A percentile compares a stretch with the other conserved stretches of the same genome.
These are phyloP conservation scores for Pheucticus melanocephalus DNA, from an alignment of 2,113 vertebrate genomes.

Conservation along the genomic window DNA sequence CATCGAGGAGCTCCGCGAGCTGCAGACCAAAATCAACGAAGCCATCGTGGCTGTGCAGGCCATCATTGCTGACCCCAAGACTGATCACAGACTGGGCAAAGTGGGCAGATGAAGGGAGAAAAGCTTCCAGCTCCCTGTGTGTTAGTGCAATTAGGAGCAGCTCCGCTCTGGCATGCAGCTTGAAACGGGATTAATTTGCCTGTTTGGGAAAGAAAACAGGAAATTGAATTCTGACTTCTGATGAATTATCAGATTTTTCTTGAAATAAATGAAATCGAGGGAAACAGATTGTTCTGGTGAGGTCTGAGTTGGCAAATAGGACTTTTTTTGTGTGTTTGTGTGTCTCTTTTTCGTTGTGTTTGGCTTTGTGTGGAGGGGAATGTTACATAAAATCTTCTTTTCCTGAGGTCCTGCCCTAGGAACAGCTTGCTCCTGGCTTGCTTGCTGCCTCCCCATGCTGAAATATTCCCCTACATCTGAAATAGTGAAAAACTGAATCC, in stretches of 20 bases:
- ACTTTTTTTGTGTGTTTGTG: not conserved
- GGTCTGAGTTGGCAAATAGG: not conserved
- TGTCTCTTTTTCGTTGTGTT: not conserved
- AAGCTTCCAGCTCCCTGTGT: not conserved
- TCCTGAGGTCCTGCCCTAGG: not conserved
- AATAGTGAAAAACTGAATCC: not conserved
- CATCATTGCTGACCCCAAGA: slow-evolving; percentile 96
- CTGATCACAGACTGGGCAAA: slow-evolving; percentile 96
- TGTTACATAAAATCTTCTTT: not conserved
- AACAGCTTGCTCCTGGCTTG: not conserved
- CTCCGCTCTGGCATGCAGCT: slow-evolving; percentile 45
- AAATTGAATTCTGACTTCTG: slow-evolving; percentile 17
- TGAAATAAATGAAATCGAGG: slow-evolving; percentile 68
- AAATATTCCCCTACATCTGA: not conserved
- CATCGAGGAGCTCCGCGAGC: slow-evolving; percentile 94
- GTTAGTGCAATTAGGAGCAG: not conserved
- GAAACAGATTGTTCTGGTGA: slow-evolving; percentile 14
- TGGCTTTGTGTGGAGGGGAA: not conserved
- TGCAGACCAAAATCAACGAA: slow-evolving; percentile 96
- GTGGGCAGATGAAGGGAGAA: slow-evolving; percentile 87
- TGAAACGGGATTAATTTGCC: not conserved
- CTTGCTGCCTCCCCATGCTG: not conserved
- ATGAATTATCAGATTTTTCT: slow-evolving; percentile 7
- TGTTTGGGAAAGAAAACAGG: slow-evolving; percentile 48
- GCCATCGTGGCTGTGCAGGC: slow-evolving; percentile 97